phyloP scores from a whole-genome alignment of 2,113 vertebrate genomes.

The Nothoprocta perdicaria region DNA sequence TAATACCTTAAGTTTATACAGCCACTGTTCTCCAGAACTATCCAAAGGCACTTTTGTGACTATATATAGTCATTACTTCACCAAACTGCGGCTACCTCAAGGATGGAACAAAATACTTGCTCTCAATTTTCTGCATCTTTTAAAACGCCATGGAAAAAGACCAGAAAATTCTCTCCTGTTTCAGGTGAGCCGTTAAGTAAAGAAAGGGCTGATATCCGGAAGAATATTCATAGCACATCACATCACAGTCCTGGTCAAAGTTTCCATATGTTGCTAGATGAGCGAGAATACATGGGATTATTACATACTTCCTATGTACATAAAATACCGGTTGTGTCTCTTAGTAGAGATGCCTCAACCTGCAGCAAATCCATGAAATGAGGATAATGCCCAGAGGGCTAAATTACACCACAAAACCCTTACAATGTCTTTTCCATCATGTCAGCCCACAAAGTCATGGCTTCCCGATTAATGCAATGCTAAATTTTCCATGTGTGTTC shows the following conservation, averaged over 20 bases:
- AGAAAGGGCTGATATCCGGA: slow-evolving; percentile 30
- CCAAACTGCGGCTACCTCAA: slow-evolving; percentile 55
- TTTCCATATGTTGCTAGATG: background rate
- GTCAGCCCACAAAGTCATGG: background rate
- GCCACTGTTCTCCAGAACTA: slow-evolving; percentile 69
- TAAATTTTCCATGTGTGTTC: slow-evolving; percentile 1
- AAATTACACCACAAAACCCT: background rate
- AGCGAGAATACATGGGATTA: background rate
- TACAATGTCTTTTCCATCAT: background rate
- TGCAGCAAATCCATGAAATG: background rate
- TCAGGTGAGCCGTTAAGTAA: slow-evolving; percentile 48
- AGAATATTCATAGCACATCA: slow-evolving; percentile 29
- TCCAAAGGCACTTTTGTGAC: slow-evolving; percentile 67
- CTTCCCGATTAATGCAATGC: background rate
- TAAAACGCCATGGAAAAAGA: slow-evolving; percentile 15
- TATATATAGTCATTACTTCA: slow-evolving; percentile 76
- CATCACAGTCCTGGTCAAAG: accelerated
- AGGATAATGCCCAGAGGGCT: background rate
- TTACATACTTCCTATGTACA: background rate
- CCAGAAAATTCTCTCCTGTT: slow-evolving; percentile 31
- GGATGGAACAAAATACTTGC: slow-evolving; percentile 49
- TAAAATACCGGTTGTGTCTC: background rate
- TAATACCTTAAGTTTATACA: slow-evolving; percentile 71
- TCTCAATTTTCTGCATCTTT: slow-evolving; percentile 61
- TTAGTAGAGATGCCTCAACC: background rate